Percentiles rank a stretch among this genome's conserved stretches.
Evolutionary conservation across 2,113 vertebrate genomes (phyloP).

Genomic region (Pionites leucogaster): DNA sequence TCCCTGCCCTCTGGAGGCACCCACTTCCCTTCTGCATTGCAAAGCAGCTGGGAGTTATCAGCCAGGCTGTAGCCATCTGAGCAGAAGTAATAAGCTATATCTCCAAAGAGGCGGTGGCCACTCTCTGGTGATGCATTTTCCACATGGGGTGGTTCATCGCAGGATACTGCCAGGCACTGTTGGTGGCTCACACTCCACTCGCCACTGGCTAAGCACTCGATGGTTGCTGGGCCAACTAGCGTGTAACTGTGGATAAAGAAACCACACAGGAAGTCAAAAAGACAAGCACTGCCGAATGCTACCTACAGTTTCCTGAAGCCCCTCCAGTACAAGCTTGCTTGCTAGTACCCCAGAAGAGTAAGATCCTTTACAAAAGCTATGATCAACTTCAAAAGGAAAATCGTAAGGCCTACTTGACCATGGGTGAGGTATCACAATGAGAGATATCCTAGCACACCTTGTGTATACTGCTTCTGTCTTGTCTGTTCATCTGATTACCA

Average conservation of each 20-base stretch:
- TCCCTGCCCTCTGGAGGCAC: constrained; percentile 83
- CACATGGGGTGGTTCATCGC: constrained; percentile 89
- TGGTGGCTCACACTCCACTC: constrained; percentile 85
- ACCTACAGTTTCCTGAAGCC: background rate
- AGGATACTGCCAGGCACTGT: constrained; percentile 92
- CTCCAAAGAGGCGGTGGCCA: constrained; percentile 90
- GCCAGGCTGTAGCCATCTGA: constrained; percentile 89
- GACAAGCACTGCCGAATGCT: background rate
- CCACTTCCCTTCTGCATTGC: constrained; percentile 91
- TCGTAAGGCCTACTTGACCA: background rate
- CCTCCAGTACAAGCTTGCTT: background rate
- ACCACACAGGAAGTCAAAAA: constrained; percentile 12
- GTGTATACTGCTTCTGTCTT: background rate
- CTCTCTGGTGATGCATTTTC: constrained; percentile 90
- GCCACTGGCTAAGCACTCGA: constrained; percentile 86
- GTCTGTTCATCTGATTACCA: background rate
- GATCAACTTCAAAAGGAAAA: background rate
- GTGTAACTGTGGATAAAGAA: constrained; percentile 82
- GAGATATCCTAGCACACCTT: background rate
- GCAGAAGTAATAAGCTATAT: constrained; percentile 93
- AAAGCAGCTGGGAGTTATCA: constrained; percentile 90
- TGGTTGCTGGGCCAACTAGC: constrained; percentile 83
- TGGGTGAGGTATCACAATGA: background rate
- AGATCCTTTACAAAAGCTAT: background rate
- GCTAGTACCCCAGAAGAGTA: background rate